These are phyloP conservation scores for Masticophis lateralis DNA, from an alignment of 2,797 vertebrate genomes.

Conservation along the genomic window DNA sequence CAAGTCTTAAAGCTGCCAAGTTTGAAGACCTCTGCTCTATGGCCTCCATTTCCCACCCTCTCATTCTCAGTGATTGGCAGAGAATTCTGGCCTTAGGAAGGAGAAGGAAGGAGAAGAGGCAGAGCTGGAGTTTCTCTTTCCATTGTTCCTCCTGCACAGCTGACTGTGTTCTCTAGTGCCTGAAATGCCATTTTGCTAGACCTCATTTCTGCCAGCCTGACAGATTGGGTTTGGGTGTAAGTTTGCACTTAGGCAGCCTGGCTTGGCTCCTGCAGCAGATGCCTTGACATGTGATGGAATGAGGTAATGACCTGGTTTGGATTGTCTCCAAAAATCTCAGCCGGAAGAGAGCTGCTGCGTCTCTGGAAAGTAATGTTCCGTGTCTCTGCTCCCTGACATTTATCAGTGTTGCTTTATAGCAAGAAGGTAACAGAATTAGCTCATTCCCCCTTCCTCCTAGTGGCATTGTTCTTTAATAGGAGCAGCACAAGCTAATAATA, in stretches of 20 bases:
- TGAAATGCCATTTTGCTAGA: conserved; percentile 35
- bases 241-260: conserved; percentile 20
- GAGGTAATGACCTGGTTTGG: not conserved
- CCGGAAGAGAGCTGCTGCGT: not conserved
- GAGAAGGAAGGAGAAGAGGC: not conserved
- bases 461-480: not conserved
- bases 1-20: too few species aligned
- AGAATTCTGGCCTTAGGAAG: not conserved
- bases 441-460: conserved; percentile 9
- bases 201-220: conserved; percentile 24
- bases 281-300: not conserved
- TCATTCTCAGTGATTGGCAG: not conserved
- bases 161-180: not conserved
- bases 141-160: not conserved
- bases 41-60: not conserved
- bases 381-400: not conserved
- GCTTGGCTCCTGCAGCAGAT: conserved; percentile 47
- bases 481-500: not conserved
- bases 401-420: conserved; percentile 2
- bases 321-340: conserved; percentile 12
- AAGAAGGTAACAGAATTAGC: not conserved
- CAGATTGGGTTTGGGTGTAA: conserved; percentile 11
- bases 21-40: too few species aligned
- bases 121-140: not conserved
- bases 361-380: not conserved